A percentile compares a stretch with the other conserved stretches of the same genome.
These are phyloP conservation scores for Ophion obscuratus DNA, from an alignment of 2,888 invertebrate species.

Conservation along the genomic window DNA sequence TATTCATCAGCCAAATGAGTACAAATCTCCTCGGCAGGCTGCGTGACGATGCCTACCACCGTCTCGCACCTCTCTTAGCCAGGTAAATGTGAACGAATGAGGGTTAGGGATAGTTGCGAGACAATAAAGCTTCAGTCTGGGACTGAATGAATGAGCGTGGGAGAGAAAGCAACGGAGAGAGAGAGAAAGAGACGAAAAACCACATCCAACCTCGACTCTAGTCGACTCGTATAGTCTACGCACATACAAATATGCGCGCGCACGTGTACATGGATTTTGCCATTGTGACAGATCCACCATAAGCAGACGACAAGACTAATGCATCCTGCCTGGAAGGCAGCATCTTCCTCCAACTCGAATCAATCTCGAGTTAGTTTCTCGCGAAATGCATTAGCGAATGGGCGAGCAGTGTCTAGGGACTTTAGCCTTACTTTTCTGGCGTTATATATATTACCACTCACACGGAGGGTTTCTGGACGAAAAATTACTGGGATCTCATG, in stretches of 20 bases:
- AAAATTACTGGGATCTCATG: too few relatives aligned
- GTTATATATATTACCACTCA: neutral
- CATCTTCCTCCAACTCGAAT: constrained; percentile 75
- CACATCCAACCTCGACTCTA: neutral
- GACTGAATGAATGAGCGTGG: neutral
- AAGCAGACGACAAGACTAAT: constrained; percentile 46
- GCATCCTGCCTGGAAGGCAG: constrained; percentile 43
- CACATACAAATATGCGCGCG: neutral
- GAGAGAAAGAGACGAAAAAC: constrained; percentile 3
- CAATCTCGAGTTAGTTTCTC: constrained; percentile 74
- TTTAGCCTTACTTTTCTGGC: neutral
- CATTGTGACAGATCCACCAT: constrained; percentile 29
- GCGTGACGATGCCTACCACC: constrained; percentile 26
- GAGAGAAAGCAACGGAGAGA: constrained; percentile 25
- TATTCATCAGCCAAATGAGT: constrained; percentile 78
- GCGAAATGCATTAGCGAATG: constrained; percentile 68
- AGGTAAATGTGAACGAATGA: constrained; percentile 77
- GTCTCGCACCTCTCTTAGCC: constrained; percentile 43
- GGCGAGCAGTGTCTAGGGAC: constrained; percentile 30
- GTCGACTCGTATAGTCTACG: neutral
- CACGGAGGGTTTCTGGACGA: too few relatives aligned
- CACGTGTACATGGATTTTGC: neutral
- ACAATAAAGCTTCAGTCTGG: constrained; percentile 51
- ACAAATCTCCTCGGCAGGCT: constrained; percentile 73
- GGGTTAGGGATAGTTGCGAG: constrained; percentile 70